Evolutionary conservation across 2,888 invertebrate species (phyloP), one percentile per base, ranked within the genome.

Genomic region (Synanthedon andrenaeformis): DNA sequence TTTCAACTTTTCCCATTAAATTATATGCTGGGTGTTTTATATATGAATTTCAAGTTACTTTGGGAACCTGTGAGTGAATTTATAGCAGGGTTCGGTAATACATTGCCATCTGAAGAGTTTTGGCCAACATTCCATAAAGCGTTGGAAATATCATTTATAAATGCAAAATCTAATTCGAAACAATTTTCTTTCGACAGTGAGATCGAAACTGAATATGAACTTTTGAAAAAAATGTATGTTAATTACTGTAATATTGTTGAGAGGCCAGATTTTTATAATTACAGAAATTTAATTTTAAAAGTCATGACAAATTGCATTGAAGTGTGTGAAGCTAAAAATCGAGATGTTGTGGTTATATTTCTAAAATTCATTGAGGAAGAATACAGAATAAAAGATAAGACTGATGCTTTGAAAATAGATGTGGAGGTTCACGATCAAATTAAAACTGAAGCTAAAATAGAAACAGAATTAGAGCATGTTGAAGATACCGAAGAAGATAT

Each of bases 61-160:
- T 98, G 98, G 98, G 93, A 94, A 58, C 96, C 97, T 0, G 88
- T 94, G 0, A 86, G 90, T 13, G 91, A 93, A 67, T 88, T 96
- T 48, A 91, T 98, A 51, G 89, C 92, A 1, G 90, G 92, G 0
- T 94, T 94, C 70, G 94, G 95, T 0, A 89, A 88, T 64, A 89
- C 90, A 0, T 74, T 93, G 66, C 69, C 84, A 1, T 66, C 79
- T 1, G 79, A 89, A n/a, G 82, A 89, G 28, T 96, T 96, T 79
- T 96, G 96, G 96, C 78, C 84, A 0, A 81, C 92, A 45, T 95
- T 92, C 65, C 81, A 90, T 41, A 74, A 81, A 35, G 90, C 92
- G 61, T 72, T 95, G 14, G 79, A 89, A 59, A 80, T 78, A 8
- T 88, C 89, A 0, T 88, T 88, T 45, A 66, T 76, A 3, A 84